phyloP scores from a whole-genome alignment of 2,797 vertebrate genomes.

The Scyliorhinus canicula region DNA sequence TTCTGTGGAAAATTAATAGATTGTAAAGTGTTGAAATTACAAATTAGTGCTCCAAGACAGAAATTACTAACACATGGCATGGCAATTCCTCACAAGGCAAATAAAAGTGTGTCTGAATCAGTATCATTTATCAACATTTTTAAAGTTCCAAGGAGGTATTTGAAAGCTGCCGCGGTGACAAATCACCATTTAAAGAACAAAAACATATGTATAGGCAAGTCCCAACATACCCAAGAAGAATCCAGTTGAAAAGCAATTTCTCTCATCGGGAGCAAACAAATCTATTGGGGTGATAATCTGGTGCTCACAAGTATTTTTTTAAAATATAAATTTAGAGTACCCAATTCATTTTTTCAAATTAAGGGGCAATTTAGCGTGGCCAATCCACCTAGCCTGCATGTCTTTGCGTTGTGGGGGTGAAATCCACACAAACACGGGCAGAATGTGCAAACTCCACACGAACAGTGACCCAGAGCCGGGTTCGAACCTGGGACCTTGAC shows the following conservation, averaged over 20 bases:
- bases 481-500: no score
- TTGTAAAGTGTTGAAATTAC: neutral
- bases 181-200: slow-evolving; percentile 11
- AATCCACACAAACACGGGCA: no score
- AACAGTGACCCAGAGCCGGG: no score
- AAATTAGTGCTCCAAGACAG: neutral
- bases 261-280: neutral
- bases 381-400: no score
- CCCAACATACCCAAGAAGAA: neutral
- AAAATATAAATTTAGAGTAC: no score
- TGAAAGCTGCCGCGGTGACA: slow-evolving; percentile 22
- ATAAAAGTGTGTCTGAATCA: neutral
- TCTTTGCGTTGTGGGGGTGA: no score
- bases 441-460: no score
- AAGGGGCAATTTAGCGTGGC: no score
- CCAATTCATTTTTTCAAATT: no score
- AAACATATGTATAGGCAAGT: neutral
- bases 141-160: neutral
- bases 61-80: neutral
- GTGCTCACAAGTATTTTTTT: neutral
- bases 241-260: slow-evolving; percentile 21
- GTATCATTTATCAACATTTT: neutral
- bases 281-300: slow-evolving; percentile 6
- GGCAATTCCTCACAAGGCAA: neutral
- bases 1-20: slow-evolving; percentile 4